A percentile compares a stretch with the other conserved stretches of the same genome.
phyloP scores from a whole-genome alignment of 2,797 vertebrate species.

The Trachurus trachurus region DNA sequence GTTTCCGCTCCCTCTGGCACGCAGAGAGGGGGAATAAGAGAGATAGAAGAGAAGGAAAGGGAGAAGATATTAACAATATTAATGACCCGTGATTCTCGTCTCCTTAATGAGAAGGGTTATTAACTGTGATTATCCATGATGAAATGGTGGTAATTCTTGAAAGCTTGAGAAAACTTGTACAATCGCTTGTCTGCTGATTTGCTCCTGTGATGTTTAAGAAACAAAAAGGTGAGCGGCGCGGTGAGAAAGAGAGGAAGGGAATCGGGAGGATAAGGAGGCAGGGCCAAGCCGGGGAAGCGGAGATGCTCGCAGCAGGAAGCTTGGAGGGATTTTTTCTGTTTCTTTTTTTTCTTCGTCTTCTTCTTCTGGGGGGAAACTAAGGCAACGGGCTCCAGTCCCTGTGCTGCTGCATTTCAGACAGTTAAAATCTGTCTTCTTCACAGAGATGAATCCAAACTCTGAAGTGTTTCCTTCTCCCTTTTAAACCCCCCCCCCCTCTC shows the following conservation, averaged over 20 bases:
- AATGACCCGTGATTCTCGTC: constrained; percentile 83
- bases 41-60: constrained; percentile 65
- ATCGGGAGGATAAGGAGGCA: constrained; percentile 44
- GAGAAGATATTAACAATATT: constrained; percentile 86
- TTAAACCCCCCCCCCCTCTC: constrained; percentile 13
- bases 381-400: constrained; percentile 41
- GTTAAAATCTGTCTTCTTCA: constrained; percentile 49
- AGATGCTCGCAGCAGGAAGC: constrained; percentile 61
- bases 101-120: constrained; percentile 84
- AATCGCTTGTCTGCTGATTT: constrained; percentile 72
- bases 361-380: constrained; percentile 22
- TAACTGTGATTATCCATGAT: constrained; percentile 85
- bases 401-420: constrained; percentile 38
- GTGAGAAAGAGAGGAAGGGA: constrained; percentile 26
- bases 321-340: constrained; percentile 25
- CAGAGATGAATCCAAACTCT: constrained; percentile 56
- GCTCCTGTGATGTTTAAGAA: constrained; percentile 73
- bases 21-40: constrained; percentile 61
- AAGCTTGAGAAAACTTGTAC: constrained; percentile 82
- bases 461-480: constrained; percentile 43
- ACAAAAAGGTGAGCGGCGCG: constrained; percentile 52
- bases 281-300: constrained; percentile 43
- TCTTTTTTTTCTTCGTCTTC: constrained; percentile 5
- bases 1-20: constrained; percentile 77
- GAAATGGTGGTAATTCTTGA: constrained; percentile 80